Conservation (phyloP, 2,113 vertebrate species). For the Ictalurus punctatus region DNA sequence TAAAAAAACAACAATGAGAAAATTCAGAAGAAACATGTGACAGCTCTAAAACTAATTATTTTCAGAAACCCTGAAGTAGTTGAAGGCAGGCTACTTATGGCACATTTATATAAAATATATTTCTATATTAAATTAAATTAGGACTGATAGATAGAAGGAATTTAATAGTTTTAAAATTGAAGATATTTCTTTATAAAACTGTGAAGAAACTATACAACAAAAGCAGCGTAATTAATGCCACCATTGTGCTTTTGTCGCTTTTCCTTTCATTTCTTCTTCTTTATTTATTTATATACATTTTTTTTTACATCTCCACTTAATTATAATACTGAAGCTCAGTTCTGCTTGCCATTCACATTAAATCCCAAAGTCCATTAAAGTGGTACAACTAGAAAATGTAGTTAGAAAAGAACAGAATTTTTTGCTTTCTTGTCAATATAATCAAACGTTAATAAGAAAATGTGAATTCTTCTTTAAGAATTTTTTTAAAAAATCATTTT, state of each 20-base stretch:
- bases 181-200: not conserved
- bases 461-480: not conserved
- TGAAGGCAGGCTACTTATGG: not conserved
- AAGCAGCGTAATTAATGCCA: not conserved
- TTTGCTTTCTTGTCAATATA: not conserved
- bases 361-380: not conserved
- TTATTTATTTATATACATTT: too few species aligned
- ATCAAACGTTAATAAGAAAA: too few species aligned
- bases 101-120: not conserved
- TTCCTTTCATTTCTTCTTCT: too few species aligned
- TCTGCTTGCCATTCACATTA: not conserved
- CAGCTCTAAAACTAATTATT: not conserved
- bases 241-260: not conserved
- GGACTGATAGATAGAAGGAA: not conserved
- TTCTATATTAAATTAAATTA: not conserved
- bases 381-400: not conserved
- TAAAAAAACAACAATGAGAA: not conserved
- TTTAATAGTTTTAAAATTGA: not conserved
- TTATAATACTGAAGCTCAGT: not conserved
- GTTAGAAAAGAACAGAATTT: not conserved
- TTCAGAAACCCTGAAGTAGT: not conserved
- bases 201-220: not conserved
- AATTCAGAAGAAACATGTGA: not conserved
- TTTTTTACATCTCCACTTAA: not conserved
- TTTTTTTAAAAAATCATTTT: not conserved